Evolutionary conservation across 2,797 vertebrate genomes (phyloP).

Genomic region (Sandelia bainsii): DNA sequence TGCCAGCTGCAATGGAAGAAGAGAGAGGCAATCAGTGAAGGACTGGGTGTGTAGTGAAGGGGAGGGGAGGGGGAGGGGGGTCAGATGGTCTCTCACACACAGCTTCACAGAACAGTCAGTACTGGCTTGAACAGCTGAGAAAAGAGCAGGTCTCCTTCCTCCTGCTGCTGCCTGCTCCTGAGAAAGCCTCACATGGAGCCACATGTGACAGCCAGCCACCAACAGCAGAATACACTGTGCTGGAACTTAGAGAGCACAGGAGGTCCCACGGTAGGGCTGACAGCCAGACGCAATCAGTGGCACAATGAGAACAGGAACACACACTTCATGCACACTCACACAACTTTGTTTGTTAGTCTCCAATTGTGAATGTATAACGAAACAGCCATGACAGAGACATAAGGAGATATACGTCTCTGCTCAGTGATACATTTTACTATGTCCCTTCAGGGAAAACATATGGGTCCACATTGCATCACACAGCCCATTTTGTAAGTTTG

Average conservation of each 20-base stretch:
- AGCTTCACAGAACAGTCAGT: slow-evolving; percentile 68
- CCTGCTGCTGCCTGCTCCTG: slow-evolving; percentile 61
- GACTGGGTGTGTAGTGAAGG: slow-evolving; percentile 34
- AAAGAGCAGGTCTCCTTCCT: slow-evolving; percentile 73
- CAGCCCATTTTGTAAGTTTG: slow-evolving; percentile 47
- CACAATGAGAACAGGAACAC: slow-evolving; percentile 23
- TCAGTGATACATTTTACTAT: background rate
- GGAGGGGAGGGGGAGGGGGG: background rate
- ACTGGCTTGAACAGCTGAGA: slow-evolving; percentile 75
- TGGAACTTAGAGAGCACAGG: slow-evolving; percentile 46
- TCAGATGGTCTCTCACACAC: slow-evolving; percentile 55
- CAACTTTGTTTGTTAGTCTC: slow-evolving; percentile 13
- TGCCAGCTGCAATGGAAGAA: slow-evolving; percentile 64
- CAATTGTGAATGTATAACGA: slow-evolving; percentile 16
- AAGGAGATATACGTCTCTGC: background rate
- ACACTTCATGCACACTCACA: slow-evolving; percentile 10
- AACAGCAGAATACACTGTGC: slow-evolving; percentile 56
- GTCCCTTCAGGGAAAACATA: slow-evolving; percentile 26
- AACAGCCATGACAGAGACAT: slow-evolving; percentile 13
- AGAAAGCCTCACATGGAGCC: slow-evolving; percentile 78
- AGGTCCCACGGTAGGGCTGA: slow-evolving; percentile 62
- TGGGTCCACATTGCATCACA: slow-evolving; percentile 27
- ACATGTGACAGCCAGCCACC: slow-evolving; percentile 76
- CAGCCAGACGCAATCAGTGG: slow-evolving; percentile 37
- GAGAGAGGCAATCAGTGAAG: slow-evolving; percentile 42